Percentiles rank a stretch among this genome's conserved stretches.
Evolutionary conservation across 2,797 vertebrate genomes (phyloP).

Genomic region (Pteronotus mesoamericanus): DNA sequence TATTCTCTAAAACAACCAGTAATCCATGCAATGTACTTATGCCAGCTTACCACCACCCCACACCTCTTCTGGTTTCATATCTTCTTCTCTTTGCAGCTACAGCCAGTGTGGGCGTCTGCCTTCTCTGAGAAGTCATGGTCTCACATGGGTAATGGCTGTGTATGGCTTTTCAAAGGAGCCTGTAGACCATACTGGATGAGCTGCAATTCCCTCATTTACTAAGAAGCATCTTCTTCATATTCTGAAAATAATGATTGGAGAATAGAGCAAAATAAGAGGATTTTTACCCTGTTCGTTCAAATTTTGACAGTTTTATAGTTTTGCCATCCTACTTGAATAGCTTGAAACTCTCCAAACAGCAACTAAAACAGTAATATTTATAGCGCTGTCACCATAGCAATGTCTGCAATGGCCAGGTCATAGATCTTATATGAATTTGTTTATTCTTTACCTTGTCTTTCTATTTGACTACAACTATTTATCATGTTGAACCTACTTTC

Average conservation of each 20-base stretch:
- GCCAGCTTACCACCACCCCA: neutral
- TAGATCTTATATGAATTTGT: neutral
- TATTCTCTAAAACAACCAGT: neutral
- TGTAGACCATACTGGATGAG: rapidly evolving
- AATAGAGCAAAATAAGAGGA: neutral
- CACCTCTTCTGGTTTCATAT: neutral
- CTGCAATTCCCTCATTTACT: neutral
- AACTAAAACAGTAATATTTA: neutral
- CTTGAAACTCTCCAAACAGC: neutral
- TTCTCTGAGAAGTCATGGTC: neutral
- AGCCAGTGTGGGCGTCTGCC: neutral
- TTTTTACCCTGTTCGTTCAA: neutral
- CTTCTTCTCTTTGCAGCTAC: neutral
- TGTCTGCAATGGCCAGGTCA: neutral
- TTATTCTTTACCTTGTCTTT: neutral
- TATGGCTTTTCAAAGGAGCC: neutral
- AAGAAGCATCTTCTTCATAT: neutral
- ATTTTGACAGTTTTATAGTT: neutral
- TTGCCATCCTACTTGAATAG: neutral
- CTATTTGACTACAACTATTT: neutral
- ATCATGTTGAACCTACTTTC: neutral
- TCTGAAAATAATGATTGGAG: neutral
- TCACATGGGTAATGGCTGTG: rapidly evolving
- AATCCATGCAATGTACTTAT: neutral
- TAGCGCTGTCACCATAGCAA: neutral